Evolutionary conservation across 2,888 invertebrate species (phyloP).

Genomic region (Drosophila parthenogenetica): DNA sequence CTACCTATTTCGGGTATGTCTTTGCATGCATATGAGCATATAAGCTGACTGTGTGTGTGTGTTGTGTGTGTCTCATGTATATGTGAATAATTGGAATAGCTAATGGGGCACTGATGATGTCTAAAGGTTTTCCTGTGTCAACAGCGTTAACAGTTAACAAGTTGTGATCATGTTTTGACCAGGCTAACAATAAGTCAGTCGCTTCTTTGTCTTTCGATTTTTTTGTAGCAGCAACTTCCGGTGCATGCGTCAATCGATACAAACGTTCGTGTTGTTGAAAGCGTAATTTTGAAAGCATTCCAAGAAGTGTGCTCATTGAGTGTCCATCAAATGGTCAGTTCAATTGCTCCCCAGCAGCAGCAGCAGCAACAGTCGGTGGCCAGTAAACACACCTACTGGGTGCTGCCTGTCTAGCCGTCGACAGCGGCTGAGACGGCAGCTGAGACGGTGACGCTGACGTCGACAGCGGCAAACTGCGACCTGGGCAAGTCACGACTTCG

Average conservation of each 20-base stretch:
- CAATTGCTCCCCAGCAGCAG: conserved; percentile 5
- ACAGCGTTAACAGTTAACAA: conserved; percentile 46
- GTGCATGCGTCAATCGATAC: conserved; percentile 50
- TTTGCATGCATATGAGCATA: conserved; percentile 69
- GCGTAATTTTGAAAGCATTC: conserved; percentile 63
- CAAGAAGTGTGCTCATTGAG: conserved; percentile 62
- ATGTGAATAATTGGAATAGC: conserved; percentile 60
- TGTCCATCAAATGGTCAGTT: conserved; percentile 59
- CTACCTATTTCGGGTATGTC: conserved; percentile 36
- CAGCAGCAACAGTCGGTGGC: conserved; percentile 48
- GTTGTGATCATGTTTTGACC: conserved; percentile 27
- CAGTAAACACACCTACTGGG: conserved; percentile 69
- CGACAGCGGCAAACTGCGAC: conserved; percentile 46
- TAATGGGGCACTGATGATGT: conserved; percentile 34
- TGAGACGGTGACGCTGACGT: conserved; percentile 22
- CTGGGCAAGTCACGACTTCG: conserved; percentile 80
- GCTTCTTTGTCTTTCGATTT: conserved; percentile 4
- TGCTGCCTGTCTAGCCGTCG: conserved; percentile 52
- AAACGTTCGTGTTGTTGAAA: conserved; percentile 53
- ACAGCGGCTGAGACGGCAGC: conserved; percentile 22
- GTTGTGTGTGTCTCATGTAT: conserved; percentile 29
- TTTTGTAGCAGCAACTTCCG: conserved; percentile 49
- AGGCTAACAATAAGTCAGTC: conserved; percentile 25
- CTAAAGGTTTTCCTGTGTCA: conserved; percentile 37
- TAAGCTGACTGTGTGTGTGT: conserved; percentile 35